Base-by-base conservation (phyloP, 2,797 vertebrate genomes). In the Danio albolineatus region DNA sequence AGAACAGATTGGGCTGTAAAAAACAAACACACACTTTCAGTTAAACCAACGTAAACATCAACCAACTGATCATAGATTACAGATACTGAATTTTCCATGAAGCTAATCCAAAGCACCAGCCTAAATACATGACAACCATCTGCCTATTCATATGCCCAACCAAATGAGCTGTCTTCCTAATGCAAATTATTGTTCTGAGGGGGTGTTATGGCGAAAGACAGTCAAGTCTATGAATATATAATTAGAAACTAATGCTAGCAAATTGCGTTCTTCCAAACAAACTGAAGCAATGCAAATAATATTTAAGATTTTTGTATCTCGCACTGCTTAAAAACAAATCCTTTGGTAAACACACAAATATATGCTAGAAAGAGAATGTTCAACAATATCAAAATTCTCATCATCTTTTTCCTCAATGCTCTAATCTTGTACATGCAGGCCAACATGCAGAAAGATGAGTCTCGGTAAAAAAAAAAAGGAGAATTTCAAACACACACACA, bases 41-140 rank as follows among this genome's bases (percentile, higher is more conserved):
- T 38, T 12, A 51, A 1, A 51, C 21, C 28, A 51, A 62, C 41
- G 48, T 62, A 77, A 70, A 70, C 54, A 59, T 38, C 21, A 16
- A 17, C 36, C 76, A 78, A 61, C 36, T 71, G 49, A 4, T 28
- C 56, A 71, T 53, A 19, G 28, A 62, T 72, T 46, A 61, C n/a
- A 64, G 41, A 79, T 10, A 56, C 39, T 73, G 69, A 65, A 36
- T 36, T 9, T 36, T 7, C 10, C 16, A 21, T n/a, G 14, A 61
- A 76, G 49, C 16, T 65, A 44, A 38, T 59, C 19, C 19, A 53
- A 49, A 59, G 69, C 36, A 70, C 53, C 9, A 51, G 7, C 54
- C 14, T 14, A 46, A 67, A 60, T 12, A 43, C 12, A 80, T 21
- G 43, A 2, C 19, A 57, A 61, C 64, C 46, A 70, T 53, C 46